Conservation (phyloP, 2,113 vertebrate genomes). For the Austrofundulus limnaeus region DNA sequence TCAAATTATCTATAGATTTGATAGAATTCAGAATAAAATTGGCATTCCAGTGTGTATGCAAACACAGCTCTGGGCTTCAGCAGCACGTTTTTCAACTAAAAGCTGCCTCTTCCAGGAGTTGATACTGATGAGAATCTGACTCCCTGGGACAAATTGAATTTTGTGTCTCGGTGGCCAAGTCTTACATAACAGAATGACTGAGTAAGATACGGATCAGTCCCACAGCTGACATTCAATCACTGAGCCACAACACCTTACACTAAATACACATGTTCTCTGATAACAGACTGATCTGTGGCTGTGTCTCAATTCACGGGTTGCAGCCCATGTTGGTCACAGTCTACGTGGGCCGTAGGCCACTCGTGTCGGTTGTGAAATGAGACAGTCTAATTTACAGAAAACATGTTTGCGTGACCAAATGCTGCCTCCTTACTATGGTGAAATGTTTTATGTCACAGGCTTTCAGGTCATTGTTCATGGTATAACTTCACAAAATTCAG, state of each 20-base stretch:
- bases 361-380: too few relatives aligned
- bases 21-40: slow-evolving; percentile 37
- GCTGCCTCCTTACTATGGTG: too few relatives aligned
- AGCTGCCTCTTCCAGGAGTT: slow-evolving; percentile 18
- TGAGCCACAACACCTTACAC: slow-evolving; percentile 22
- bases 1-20: slow-evolving; percentile 42
- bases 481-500: too few relatives aligned
- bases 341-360: too few relatives aligned
- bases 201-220: slow-evolving; percentile 43
- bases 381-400: too few relatives aligned
- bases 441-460: too few relatives aligned
- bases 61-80: slow-evolving; percentile 17
- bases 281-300: slow-evolving; percentile 9
- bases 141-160: slow-evolving; percentile 18
- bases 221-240: slow-evolving; percentile 33
- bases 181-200: slow-evolving; percentile 45
- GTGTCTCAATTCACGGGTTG: too few relatives aligned
- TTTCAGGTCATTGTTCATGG: too few relatives aligned
- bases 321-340: too few relatives aligned
- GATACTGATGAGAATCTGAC: slow-evolving; percentile 26
- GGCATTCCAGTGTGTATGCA: too few relatives aligned
- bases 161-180: slow-evolving; percentile 36
- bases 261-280: slow-evolving; percentile 27
- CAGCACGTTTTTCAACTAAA: slow-evolving; percentile 17
- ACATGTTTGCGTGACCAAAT: too few relatives aligned